Evolutionary conservation across 1,140 invertebrate species (phyloP).

Genomic region (Drosophila bocqueti): DNA sequence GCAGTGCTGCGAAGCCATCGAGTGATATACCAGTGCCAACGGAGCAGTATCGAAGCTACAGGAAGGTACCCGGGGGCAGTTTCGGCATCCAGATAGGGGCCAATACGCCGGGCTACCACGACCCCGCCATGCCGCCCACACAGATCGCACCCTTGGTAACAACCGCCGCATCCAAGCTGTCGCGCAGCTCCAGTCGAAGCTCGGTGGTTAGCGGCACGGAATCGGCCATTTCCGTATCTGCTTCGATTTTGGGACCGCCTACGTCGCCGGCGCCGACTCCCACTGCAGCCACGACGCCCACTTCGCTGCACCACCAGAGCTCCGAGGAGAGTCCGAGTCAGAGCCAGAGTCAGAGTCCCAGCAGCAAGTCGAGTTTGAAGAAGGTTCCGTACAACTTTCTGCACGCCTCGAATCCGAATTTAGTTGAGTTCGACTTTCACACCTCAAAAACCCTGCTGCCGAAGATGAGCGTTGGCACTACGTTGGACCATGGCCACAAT

Average conservation of each 20-base stretch:
- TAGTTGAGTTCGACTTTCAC: conserved; percentile 87
- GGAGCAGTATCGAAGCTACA: conserved; percentile 91
- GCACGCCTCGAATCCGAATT: conserved; percentile 89
- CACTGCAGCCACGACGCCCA: conserved; percentile 63
- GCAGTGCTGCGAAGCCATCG: conserved; percentile 85
- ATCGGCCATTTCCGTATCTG: conserved; percentile 21
- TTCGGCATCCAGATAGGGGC: conserved; percentile 82
- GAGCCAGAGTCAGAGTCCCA: conserved; percentile 65
- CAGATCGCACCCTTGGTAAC: conserved; percentile 14
- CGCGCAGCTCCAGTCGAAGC: conserved; percentile 70
- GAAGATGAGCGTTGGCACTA: conserved; percentile 62
- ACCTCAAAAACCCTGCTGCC: conserved; percentile 78
- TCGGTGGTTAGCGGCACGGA: conserved; percentile 59
- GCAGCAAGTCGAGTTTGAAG: conserved; percentile 73
- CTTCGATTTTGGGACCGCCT: conserved; percentile 61
- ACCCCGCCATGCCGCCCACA: conserved; percentile 67
- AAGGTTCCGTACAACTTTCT: conserved; percentile 87
- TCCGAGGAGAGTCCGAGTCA: conserved; percentile 65
- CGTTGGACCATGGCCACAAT: conserved; percentile 82
- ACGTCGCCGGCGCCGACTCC: conserved; percentile 71
- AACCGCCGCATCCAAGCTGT: conserved; percentile 40
- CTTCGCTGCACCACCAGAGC: conserved; percentile 65
- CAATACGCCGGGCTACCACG: conserved; percentile 79
- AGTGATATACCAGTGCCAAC: conserved; percentile 90
- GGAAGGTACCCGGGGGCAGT: conserved; percentile 87